Conservation (phyloP, 2,113 vertebrate genomes). For the Tachuris rubrigastra region DNA sequence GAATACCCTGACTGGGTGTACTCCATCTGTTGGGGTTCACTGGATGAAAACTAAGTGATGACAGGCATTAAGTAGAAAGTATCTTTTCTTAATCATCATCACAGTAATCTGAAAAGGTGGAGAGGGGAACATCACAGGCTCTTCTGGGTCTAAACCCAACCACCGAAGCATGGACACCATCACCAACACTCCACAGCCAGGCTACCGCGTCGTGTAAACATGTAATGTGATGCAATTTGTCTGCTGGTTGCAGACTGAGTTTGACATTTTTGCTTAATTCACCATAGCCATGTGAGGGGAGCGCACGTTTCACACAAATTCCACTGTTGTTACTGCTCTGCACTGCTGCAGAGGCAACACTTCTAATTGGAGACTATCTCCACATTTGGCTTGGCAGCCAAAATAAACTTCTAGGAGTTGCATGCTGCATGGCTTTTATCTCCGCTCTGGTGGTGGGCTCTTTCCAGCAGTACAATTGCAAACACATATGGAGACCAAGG, state of each 20-base stretch:
- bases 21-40: neutral
- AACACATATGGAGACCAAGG: neutral
- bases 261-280: conserved; percentile 41
- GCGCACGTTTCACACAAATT: neutral
- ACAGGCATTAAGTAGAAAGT: neutral
- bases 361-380: conserved; percentile 26
- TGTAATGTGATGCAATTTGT: neutral
- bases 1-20: neutral
- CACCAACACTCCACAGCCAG: neutral
- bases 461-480: neutral
- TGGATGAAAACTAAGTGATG: neutral
- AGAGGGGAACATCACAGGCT: neutral
- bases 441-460: neutral
- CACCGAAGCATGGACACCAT: neutral
- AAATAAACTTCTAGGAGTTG: neutral
- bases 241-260: neutral
- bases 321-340: neutral
- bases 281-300: neutral
- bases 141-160: neutral
- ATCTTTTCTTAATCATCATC: neutral
- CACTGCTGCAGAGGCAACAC: neutral
- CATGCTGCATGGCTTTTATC: neutral
- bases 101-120: neutral
- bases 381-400: conserved; percentile 37
- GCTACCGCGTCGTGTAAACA: neutral